Base-by-base conservation (phyloP, 2,888 invertebrate genomes). In the Heliconius sara region DNA sequence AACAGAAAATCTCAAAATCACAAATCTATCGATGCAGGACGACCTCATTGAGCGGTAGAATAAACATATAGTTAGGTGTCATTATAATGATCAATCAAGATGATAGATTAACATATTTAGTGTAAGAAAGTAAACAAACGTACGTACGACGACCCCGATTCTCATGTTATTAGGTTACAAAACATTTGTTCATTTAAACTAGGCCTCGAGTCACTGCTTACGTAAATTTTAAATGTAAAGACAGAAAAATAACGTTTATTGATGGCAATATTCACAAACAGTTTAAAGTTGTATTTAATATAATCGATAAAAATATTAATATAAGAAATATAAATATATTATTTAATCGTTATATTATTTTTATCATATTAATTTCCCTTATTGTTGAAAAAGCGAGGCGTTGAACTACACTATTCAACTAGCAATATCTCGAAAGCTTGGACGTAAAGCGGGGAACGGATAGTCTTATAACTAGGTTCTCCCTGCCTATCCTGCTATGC, bases 1-100 rank as follows among this genome's bases (percentile, higher is more conserved):
- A 7, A 13, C 5, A 13, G 7, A 43, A 65, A 72, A 78, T n/a
- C 12, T 43, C 19, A 72, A 72, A 66, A 72, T 78, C 9, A 10
- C n/a, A 43, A 43, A 47, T 67, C 7, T 47, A 75, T 77, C 60
- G 77, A 73, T 73, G 76, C 52, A 70, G 57, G 39, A 34, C 70
- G 79, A 81, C 80, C 81, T 82, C 82, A 83, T 84, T 86, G 84
- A 84, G 77, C 87, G 85, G 88, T 87, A 89, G 88, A 89, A 89
- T 89, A 88, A 88, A 88, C 86, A 86, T 88, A 85, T 68, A 43
- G 39, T n/a, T 22, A 86, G 79, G 83, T 83, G 76, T 81, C 78
- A 77, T 75, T 52, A 75, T 75, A 85, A 84, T 80, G 89, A 92
- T 94, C 92, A 89, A 93, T 93, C 93, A 93, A 86, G 84, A 85